phyloP scores from a whole-genome alignment of 2,888 invertebrate species.

The Melolontha melolontha region DNA sequence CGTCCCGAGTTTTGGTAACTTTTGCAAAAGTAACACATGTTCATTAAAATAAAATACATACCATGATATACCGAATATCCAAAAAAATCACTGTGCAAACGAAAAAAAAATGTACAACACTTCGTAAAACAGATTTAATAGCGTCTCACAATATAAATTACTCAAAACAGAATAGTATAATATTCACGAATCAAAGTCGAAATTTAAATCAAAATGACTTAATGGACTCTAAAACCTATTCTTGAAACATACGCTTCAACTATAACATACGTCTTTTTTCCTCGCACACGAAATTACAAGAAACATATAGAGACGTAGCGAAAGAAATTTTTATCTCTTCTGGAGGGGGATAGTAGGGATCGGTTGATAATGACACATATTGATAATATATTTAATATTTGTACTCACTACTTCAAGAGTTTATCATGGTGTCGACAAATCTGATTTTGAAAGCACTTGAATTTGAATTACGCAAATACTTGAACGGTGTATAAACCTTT shows the following conservation, averaged over 20 bases:
- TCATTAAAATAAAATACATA: too few relatives aligned
- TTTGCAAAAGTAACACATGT: too few relatives aligned
- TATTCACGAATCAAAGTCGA: constrained; percentile 3
- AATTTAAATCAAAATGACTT: constrained; percentile 19
- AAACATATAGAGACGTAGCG: constrained; percentile 34
- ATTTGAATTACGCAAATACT: constrained; percentile 1
- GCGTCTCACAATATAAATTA: background rate
- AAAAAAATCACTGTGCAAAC: too few relatives aligned
- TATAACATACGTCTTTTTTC: constrained; percentile 19
- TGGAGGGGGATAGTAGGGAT: constrained; percentile 21
- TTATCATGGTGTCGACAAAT: background rate
- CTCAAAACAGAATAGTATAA: background rate
- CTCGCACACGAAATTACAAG: constrained; percentile 24
- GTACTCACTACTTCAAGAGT: constrained; percentile 9
- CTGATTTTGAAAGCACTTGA: constrained; percentile 14
- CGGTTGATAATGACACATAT: constrained; percentile 31
- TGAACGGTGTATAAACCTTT: constrained; percentile 8
- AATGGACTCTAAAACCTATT: constrained; percentile 13
- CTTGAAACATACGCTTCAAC: constrained; percentile 15
- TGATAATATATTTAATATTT: constrained; percentile 32
- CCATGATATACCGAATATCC: too few relatives aligned
- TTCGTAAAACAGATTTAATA: too few relatives aligned
- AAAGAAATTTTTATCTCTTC: constrained; percentile 34
- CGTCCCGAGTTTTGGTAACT: too few relatives aligned
- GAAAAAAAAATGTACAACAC: too few relatives aligned